Percentiles rank a stretch among this genome's conserved stretches.
phyloP scores from a whole-genome alignment of 1,140 invertebrate species.

The Alviniconcha marisindica region DNA sequence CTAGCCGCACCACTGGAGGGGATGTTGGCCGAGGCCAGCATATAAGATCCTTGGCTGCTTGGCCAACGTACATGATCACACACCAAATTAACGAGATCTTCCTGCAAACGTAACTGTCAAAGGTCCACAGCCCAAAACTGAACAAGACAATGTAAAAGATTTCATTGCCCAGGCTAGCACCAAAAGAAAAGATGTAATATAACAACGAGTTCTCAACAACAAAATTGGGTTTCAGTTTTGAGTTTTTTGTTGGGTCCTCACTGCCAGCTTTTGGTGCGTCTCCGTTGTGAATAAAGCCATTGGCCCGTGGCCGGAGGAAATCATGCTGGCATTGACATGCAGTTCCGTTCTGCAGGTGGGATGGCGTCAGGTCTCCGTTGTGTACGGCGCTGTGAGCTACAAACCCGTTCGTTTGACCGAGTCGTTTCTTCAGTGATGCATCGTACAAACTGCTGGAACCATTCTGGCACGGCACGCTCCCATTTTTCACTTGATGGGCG shows the following conservation, averaged over 20 bases:
- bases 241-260: not conserved
- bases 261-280: not conserved
- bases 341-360: constrained; percentile 19
- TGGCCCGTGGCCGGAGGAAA: not conserved
- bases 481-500: constrained; percentile 26
- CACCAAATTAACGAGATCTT: constrained; percentile 89
- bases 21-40: constrained; percentile 84
- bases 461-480: not conserved
- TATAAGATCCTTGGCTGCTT: constrained; percentile 91
- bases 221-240: constrained; percentile 62
- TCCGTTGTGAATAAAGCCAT: constrained; percentile 23
- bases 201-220: constrained; percentile 87
- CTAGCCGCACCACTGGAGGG: constrained; percentile 88
- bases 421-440: not conserved
- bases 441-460: not conserved
- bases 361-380: not conserved
- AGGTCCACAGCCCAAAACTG: constrained; percentile 94
- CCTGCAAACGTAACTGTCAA: constrained; percentile 75
- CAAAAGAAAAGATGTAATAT: constrained; percentile 91
- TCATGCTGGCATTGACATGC: constrained; percentile 21
- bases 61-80: constrained; percentile 84
- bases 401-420: constrained; percentile 20
- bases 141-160: constrained; percentile 92
- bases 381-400: not conserved
- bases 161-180: constrained; percentile 91